Evolutionary conservation across 2,888 invertebrate genomes (phyloP).

Genomic region (Eueremaeus valkanovi): DNA sequence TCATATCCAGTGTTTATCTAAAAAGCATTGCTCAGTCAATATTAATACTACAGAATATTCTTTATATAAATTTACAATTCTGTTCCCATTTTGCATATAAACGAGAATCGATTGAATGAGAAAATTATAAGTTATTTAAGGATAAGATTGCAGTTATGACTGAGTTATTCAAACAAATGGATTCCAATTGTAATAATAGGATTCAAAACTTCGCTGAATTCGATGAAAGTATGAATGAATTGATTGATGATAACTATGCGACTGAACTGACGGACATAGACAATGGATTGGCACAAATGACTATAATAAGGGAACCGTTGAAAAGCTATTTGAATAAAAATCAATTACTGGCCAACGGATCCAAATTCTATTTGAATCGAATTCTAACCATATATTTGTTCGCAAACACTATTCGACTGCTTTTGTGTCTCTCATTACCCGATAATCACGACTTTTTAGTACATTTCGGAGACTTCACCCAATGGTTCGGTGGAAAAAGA

Average conservation of each 20-base stretch:
- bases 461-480: constrained; percentile 22
- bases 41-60: no score
- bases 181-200: neutral
- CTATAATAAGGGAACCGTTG: neutral
- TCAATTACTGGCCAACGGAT: neutral
- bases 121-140: no score
- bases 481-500: constrained; percentile 25
- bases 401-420: constrained; percentile 5
- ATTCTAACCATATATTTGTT: constrained; percentile 3
- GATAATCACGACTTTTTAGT: constrained; percentile 7
- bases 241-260: constrained; percentile 1
- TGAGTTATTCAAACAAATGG: no score
- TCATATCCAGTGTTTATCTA: no score
- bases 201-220: constrained; percentile 3
- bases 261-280: neutral
- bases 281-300: constrained; percentile 10
- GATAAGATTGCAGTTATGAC: no score
- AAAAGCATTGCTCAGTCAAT: no score
- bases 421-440: constrained; percentile 14
- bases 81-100: no score
- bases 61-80: no score
- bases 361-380: constrained; percentile 1
- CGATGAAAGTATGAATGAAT: constrained; percentile 25
- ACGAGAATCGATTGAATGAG: no score
- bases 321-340: neutral